Evolutionary conservation across 2,797 vertebrate species (phyloP).

Genomic region (Gymnoscopelus braueri): DNA sequence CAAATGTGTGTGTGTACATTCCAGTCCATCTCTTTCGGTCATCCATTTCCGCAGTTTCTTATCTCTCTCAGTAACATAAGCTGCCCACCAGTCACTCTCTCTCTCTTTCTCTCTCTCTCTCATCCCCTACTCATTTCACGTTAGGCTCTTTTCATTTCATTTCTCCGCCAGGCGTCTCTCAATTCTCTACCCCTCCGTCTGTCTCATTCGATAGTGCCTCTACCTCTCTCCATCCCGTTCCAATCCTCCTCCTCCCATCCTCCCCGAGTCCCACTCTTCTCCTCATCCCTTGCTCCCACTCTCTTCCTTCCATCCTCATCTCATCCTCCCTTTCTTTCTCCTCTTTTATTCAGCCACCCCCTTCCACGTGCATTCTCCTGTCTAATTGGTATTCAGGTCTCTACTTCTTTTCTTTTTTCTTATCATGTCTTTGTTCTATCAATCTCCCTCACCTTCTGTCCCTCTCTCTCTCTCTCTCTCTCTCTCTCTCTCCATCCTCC

Average conservation of each 20-base stretch:
- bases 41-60: conserved; percentile 17
- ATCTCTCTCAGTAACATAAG: conserved; percentile 46
- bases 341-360: too few species aligned
- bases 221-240: conserved; percentile 10
- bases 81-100: conserved; percentile 41
- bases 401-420: not conserved
- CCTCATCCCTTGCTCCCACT: not conserved
- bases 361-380: not conserved
- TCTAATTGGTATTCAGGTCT: conserved; percentile 1
- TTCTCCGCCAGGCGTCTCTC: conserved; percentile 35
- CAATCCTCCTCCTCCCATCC: conserved; percentile 3
- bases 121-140: conserved; percentile 32
- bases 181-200: conserved; percentile 48
- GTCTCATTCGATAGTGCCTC: conserved; percentile 53
- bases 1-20: not conserved
- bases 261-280: not conserved
- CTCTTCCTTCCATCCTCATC: not conserved
- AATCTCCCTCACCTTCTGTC: conserved; percentile 4
- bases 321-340: too few species aligned
- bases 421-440: not conserved
- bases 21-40: conserved; percentile 9
- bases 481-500: not conserved
- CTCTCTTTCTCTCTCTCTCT: conserved; percentile 33
- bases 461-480: not conserved
- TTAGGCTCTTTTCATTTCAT: conserved; percentile 22